Evolutionary conservation across 2,888 invertebrate species (phyloP).

Genomic region (Drepanosiphum platanoidis): DNA sequence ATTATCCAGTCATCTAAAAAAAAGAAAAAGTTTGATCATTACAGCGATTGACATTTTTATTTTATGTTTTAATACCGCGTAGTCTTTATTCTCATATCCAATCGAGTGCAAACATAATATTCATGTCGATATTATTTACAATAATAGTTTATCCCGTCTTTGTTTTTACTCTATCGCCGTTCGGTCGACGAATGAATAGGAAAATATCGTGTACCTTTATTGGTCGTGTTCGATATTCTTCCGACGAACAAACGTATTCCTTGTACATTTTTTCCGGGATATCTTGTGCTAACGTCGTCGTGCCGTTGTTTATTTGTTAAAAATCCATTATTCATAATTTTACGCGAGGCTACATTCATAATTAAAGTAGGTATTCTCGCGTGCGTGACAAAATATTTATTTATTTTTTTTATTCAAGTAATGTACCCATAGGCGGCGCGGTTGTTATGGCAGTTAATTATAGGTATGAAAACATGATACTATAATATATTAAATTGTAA

Average conservation of each 20-base stretch:
- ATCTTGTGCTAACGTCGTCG: no score
- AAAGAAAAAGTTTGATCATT: slow-evolving; percentile 22
- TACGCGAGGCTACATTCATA: background rate
- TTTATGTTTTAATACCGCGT: background rate
- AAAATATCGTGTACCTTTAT: no score
- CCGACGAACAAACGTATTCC: background rate
- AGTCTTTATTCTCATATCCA: background rate
- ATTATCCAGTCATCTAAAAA: background rate
- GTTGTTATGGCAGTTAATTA: slow-evolving; percentile 16
- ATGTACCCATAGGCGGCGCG: background rate
- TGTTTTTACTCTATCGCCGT: no score
- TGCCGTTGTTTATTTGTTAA: no score
- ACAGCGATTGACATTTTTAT: background rate
- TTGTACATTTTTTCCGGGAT: background rate
- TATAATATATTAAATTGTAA: background rate
- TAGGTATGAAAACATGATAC: background rate
- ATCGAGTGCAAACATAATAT: background rate
- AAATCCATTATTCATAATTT: background rate
- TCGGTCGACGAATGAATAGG: no score
- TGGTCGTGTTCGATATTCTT: background rate
- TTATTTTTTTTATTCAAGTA: background rate
- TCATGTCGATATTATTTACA: no score
- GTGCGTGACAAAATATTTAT: background rate
- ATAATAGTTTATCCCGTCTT: no score
- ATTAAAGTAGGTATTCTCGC: no score